A percentile compares a stretch with the other conserved stretches of the same genome.
Evolutionary conservation across 2,113 vertebrate species (phyloP).

Genomic region (Phodopus roborovskii): DNA sequence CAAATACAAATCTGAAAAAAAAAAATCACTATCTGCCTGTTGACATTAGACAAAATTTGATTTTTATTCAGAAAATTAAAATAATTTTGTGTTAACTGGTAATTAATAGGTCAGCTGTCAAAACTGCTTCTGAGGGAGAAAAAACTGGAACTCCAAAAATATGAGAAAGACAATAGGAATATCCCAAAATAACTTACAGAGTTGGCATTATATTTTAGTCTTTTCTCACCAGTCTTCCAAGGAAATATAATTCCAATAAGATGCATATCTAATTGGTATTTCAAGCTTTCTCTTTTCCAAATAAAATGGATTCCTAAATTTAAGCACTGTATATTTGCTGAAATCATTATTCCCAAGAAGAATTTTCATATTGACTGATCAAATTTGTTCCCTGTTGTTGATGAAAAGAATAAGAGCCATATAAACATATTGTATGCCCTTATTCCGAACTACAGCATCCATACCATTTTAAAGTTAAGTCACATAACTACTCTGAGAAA

Average conservation of each 20-base stretch:
- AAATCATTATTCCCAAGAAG: not conserved
- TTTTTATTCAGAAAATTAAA: not conserved
- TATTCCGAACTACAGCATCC: not conserved
- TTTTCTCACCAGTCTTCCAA: not conserved
- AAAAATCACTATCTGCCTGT: not conserved
- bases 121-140: not conserved
- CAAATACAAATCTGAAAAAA: not conserved
- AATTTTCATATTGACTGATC: not conserved
- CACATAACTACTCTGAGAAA: not conserved
- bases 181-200: not conserved
- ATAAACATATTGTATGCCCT: not conserved
- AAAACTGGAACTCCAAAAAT: not conserved
- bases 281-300: not conserved
- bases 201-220: not conserved
- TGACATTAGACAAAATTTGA: not conserved
- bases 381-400: not conserved
- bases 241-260: not conserved
- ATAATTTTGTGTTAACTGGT: not conserved
- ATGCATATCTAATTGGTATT: not conserved
- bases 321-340: not conserved
- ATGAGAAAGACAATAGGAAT: not conserved
- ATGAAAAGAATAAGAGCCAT: not conserved
- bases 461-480: not conserved
- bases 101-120: not conserved
- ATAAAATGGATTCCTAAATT: not conserved